Conservation (phyloP, 2,113 vertebrate genomes). For the Malurus cyaneus region DNA sequence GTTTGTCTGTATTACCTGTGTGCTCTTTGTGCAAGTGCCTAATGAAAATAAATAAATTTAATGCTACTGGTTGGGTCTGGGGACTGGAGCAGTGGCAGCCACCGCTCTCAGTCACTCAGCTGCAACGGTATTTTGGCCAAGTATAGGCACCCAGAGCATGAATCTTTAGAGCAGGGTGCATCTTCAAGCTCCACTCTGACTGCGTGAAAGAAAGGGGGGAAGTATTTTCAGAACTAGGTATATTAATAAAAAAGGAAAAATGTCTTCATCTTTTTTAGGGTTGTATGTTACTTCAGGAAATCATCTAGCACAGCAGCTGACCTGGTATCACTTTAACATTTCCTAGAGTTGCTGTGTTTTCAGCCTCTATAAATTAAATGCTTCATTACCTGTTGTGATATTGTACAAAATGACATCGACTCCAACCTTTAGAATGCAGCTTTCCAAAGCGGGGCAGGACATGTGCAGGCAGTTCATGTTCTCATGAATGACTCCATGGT, state of each 20-base stretch:
- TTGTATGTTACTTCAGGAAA: neutral
- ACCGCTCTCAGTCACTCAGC: neutral
- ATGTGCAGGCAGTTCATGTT: constrained; percentile 87
- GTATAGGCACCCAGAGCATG: neutral
- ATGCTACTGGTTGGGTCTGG: neutral
- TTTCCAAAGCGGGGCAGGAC: constrained; percentile 87
- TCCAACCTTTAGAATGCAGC: constrained; percentile 82
- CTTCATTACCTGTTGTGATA: constrained; percentile 82
- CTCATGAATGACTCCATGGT: constrained; percentile 75
- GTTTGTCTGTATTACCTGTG: neutral
- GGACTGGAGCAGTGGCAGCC: neutral
- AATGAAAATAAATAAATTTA: neutral
- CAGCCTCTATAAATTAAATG: neutral
- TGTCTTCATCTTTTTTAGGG: neutral
- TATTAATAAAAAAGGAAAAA: neutral
- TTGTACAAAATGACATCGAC: constrained; percentile 85
- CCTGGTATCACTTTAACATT: neutral
- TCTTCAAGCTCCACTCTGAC: neutral
- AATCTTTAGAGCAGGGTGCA: neutral
- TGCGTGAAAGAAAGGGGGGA: neutral
- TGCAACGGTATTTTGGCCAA: neutral
- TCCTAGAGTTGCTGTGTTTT: neutral
- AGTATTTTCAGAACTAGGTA: neutral
- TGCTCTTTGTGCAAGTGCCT: neutral
- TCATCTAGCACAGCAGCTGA: neutral